Percentiles rank a stretch among this genome's conserved stretches.
Evolutionary conservation across 92 coral and sea anemone genomes (phyloP).

Genomic region (Isaurus tuberculatus): DNA sequence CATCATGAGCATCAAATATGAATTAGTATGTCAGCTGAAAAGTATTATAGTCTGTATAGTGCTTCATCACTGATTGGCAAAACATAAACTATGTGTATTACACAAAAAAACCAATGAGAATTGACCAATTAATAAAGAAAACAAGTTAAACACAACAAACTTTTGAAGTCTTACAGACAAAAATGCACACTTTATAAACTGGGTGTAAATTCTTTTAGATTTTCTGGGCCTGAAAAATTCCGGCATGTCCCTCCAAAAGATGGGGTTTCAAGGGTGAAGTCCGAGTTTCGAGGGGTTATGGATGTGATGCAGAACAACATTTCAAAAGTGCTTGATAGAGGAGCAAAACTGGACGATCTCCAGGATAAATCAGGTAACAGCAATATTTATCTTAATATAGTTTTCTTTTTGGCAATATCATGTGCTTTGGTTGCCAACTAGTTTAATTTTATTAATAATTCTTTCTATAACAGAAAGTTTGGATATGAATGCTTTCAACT

Average conservation of each 20-base stretch:
- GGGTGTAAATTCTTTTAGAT: conserved; percentile 52
- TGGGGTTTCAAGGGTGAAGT: conserved; percentile 82
- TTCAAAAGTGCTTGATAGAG: conserved; percentile 93
- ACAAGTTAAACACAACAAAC: too few relatives aligned
- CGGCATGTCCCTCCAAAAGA: conserved; percentile 73
- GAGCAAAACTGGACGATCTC: conserved; percentile 91
- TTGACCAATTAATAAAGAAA: too few relatives aligned
- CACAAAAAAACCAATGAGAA: too few relatives aligned
- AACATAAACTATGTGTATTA: too few relatives aligned
- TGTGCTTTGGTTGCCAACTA: background rate
- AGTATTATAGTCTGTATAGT: too few relatives aligned
- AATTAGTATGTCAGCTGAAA: too few relatives aligned
- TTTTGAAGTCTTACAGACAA: too few relatives aligned
- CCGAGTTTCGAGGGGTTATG: conserved; percentile 89
- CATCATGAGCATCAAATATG: too few relatives aligned
- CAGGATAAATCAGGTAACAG: conserved; percentile 94
- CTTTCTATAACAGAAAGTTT: conserved; percentile 70
- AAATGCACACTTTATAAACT: background rate
- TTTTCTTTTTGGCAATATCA: background rate
- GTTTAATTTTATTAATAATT: background rate
- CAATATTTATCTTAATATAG: background rate
- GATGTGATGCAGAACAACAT: conserved; percentile 93
- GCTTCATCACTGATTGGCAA: too few relatives aligned
- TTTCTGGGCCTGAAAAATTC: conserved; percentile 78
- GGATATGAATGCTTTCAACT: conserved; percentile 93